Percentiles rank a stretch among this genome's conserved stretches.
These are phyloP conservation scores for Drosophila busckii DNA, from an alignment of 1,140 invertebrate genomes.

Conservation along the genomic window DNA sequence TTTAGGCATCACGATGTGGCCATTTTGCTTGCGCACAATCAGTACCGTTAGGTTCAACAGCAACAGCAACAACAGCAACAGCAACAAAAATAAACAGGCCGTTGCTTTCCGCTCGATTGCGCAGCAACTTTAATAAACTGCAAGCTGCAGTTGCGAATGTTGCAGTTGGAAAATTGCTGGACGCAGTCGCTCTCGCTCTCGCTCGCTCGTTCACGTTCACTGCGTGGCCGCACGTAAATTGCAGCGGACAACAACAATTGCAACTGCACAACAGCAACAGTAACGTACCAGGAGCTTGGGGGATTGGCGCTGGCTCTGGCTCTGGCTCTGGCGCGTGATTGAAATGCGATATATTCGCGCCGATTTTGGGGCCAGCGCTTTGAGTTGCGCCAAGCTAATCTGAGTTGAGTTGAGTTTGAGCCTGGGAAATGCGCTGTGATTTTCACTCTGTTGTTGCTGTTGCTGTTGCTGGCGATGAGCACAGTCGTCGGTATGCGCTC, in stretches of 20 bases:
- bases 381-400: too few species aligned
- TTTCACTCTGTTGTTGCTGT: conserved; percentile 33
- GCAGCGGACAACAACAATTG: conserved; percentile 8
- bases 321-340: conserved; percentile 69
- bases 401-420: conserved; percentile 25
- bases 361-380: conserved; percentile 62
- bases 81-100: conserved; percentile 36
- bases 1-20: conserved; percentile 67
- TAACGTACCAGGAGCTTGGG: conserved; percentile 9
- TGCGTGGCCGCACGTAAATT: conserved; percentile 69
- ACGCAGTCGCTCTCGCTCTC: conserved; percentile 14
- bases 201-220: conserved; percentile 27
- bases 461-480: conserved; percentile 15
- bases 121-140: conserved; percentile 72
- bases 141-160: conserved; percentile 45
- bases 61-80: conserved; percentile 17
- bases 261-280: background rate
- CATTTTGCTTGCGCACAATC: conserved; percentile 69
- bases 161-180: conserved; percentile 35
- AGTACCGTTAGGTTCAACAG: conserved; percentile 65
- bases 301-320: conserved; percentile 37
- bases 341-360: conserved; percentile 77
- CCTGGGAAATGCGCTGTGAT: conserved; percentile 62
- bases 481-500: conserved; percentile 27
- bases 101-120: conserved; percentile 66